Conservation (phyloP, 2,888 invertebrate species). For the Latrodectus hesperus region DNA sequence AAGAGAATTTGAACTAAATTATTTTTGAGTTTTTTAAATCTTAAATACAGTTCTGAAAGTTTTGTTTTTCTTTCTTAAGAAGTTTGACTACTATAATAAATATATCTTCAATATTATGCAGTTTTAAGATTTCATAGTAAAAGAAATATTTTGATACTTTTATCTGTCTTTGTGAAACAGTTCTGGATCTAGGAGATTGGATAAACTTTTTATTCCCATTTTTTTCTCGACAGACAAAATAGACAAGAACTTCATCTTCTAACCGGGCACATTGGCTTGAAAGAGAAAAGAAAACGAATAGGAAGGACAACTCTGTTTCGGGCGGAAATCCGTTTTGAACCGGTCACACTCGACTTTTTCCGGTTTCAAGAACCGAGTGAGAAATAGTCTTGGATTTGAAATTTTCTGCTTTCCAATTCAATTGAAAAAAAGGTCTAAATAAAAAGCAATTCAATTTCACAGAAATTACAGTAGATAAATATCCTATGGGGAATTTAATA, state of each 20-base stretch:
- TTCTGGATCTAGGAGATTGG: constrained; percentile 24
- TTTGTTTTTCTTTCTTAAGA: constrained; percentile 1
- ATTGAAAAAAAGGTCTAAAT: too few relatives aligned
- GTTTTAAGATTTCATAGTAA: neutral
- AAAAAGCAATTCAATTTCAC: too few relatives aligned
- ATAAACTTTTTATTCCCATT: constrained; percentile 4
- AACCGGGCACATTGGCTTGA: constrained; percentile 32
- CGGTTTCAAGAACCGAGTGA: constrained; percentile 26
- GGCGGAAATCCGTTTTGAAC: constrained; percentile 42
- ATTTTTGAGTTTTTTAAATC: too few relatives aligned
- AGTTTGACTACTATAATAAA: constrained; percentile 1
- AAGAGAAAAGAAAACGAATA: constrained; percentile 23
- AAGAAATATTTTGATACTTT: constrained; percentile 1
- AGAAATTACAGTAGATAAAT: too few relatives aligned
- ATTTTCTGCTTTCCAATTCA: too few relatives aligned
- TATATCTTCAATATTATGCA: neutral
- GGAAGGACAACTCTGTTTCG: constrained; percentile 32
- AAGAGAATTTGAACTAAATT: too few relatives aligned
- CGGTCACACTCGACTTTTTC: constrained; percentile 51
- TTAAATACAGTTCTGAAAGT: neutral
- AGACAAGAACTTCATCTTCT: constrained; percentile 48
- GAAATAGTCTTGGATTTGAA: neutral
- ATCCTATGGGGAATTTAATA: too few relatives aligned
- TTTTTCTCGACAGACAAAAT: neutral
- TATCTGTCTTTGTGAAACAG: constrained; percentile 1